Percentiles rank a stretch among this genome's conserved stretches.
phyloP scores from a whole-genome alignment of 2,113 vertebrate species.

The Heterocephalus glaber region DNA sequence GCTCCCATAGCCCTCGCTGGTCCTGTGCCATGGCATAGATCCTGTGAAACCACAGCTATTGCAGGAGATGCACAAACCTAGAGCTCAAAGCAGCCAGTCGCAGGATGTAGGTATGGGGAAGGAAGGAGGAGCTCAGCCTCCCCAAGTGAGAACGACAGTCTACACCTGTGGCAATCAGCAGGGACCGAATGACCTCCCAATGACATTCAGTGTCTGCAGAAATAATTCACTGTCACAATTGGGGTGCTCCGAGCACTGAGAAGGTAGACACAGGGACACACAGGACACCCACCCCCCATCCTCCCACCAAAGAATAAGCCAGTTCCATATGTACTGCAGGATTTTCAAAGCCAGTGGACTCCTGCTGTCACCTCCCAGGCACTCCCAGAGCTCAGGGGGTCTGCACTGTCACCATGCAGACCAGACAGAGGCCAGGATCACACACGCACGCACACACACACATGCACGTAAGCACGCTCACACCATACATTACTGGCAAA shows the following conservation, averaged over 20 bases:
- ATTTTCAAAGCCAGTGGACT: background rate
- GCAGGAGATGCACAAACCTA: background rate
- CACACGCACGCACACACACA: background rate
- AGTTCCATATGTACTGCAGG: background rate
- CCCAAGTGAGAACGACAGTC: background rate
- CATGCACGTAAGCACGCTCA: background rate
- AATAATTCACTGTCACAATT: background rate
- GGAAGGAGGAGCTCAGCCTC: background rate
- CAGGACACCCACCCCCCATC: background rate
- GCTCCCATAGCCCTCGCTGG: background rate
- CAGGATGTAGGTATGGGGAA: fast-evolving
- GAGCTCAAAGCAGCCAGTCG: background rate
- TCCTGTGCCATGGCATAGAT: background rate
- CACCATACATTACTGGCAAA: background rate
- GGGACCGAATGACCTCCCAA: background rate
- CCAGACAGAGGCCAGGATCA: background rate
- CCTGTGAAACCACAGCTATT: background rate
- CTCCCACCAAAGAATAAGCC: background rate
- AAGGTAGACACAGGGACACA: background rate
- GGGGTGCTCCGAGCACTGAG: background rate
- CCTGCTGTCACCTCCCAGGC: background rate
- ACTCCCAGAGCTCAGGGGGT: background rate
- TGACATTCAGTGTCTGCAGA: background rate
- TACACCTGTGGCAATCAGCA: background rate
- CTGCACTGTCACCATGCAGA: background rate